These are phyloP conservation scores for Leptothorax acervorum DNA, from an alignment of 2,888 invertebrate genomes.

Conservation along the genomic window DNA sequence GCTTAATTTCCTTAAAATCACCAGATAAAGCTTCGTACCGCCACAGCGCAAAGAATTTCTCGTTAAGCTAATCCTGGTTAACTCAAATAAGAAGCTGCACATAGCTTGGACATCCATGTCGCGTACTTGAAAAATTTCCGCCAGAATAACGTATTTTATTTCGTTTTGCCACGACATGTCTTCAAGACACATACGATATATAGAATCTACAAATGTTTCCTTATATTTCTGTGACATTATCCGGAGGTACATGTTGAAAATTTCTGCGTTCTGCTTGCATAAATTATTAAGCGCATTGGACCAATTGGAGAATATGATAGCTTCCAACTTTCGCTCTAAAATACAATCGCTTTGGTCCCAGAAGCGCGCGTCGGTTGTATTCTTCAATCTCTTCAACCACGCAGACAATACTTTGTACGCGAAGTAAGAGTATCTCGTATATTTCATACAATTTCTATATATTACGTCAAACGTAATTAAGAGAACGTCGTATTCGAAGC, in stretches of 20 bases:
- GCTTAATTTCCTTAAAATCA: slow-evolving; percentile 85
- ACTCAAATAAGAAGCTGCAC: slow-evolving; percentile 69
- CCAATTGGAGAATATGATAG: slow-evolving; percentile 88
- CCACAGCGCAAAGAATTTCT: slow-evolving; percentile 88
- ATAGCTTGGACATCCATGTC: slow-evolving; percentile 69
- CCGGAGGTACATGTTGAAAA: slow-evolving; percentile 85
- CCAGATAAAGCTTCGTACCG: slow-evolving; percentile 88
- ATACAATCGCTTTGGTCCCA: slow-evolving; percentile 79
- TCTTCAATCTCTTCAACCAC: slow-evolving; percentile 86
- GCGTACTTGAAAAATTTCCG: slow-evolving; percentile 85
- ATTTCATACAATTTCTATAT: slow-evolving; percentile 85
- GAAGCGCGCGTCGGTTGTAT: slow-evolving; percentile 84
- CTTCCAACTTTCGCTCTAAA: slow-evolving; percentile 85
- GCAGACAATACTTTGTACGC: slow-evolving; percentile 86
- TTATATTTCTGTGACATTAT: slow-evolving; percentile 79
- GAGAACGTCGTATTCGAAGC: slow-evolving; percentile 76
- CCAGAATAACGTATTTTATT: slow-evolving; percentile 87
- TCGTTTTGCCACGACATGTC: slow-evolving; percentile 87
- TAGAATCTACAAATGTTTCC: slow-evolving; percentile 73
- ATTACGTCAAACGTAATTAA: slow-evolving; percentile 81
- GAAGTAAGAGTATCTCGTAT: slow-evolving; percentile 87
- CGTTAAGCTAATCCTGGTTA: slow-evolving; percentile 85
- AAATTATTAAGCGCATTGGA: slow-evolving; percentile 88
- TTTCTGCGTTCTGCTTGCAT: slow-evolving; percentile 86
- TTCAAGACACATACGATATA: slow-evolving; percentile 79